Percentiles rank a stretch among this genome's conserved stretches.
phyloP scores from a whole-genome alignment of 2,113 vertebrate species.

The Varanus komodoensis region DNA sequence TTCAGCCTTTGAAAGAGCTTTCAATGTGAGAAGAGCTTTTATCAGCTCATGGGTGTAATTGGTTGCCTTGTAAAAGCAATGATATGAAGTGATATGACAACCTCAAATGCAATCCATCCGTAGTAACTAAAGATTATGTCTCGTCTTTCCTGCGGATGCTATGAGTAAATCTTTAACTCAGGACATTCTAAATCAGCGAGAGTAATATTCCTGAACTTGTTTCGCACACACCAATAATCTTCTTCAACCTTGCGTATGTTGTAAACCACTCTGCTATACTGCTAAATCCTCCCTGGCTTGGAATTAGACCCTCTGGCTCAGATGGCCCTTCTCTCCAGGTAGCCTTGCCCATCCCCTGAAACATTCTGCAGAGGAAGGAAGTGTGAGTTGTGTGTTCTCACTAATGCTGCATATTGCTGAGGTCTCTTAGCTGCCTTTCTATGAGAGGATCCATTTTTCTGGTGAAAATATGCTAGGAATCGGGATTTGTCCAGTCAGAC shows the following conservation, averaged over 20 bases:
- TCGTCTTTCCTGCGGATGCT: not conserved
- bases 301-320: slow-evolving; percentile 2
- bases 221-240: slow-evolving; percentile 12
- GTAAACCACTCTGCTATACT: not conserved
- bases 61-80: slow-evolving; percentile 21
- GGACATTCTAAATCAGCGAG: not conserved
- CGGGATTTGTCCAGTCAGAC: not conserved
- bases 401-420: not conserved
- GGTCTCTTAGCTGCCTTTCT: not conserved
- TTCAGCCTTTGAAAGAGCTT: slow-evolving; percentile 5
- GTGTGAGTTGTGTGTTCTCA: not conserved
- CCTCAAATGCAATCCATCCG: not conserved
- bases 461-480: not conserved
- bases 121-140: slow-evolving; percentile 16
- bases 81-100: slow-evolving; percentile 14
- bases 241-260: not conserved
- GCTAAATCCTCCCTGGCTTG: slow-evolving; percentile 7
- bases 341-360: not conserved
- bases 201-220: not conserved
- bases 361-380: not conserved
- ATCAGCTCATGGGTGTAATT: slow-evolving; percentile 29
- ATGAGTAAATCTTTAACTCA: slow-evolving; percentile 11
- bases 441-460: too few relatives aligned
- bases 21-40: slow-evolving; percentile 23
- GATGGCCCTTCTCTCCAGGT: not conserved